Conservation (phyloP, 2,888 invertebrate species). For the Ischnus inquisitorius region DNA sequence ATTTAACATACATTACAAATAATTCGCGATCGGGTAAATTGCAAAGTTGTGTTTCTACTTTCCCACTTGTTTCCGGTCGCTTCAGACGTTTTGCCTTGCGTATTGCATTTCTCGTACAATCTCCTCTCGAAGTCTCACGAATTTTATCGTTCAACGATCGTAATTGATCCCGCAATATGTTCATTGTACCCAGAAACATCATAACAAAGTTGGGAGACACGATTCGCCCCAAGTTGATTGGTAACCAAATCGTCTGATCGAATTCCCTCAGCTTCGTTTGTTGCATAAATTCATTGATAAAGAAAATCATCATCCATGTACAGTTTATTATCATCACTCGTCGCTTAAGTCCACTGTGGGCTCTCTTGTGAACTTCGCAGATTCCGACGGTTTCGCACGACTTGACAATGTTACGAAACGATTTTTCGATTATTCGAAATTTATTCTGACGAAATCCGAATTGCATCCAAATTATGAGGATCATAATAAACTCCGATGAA, state of each 20-base stretch:
- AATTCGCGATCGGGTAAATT: background rate
- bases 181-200: slow-evolving; percentile 43
- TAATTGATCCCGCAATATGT: slow-evolving; percentile 35
- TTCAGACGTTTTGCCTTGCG: background rate
- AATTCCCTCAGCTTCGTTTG: too few species aligned
- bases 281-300: slow-evolving; percentile 22
- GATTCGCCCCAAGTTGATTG: slow-evolving; percentile 54
- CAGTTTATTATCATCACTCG: slow-evolving; percentile 24
- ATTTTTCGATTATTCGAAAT: slow-evolving; percentile 19
- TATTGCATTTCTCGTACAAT: background rate
- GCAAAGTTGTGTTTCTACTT: slow-evolving; percentile 5
- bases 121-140: slow-evolving; percentile 5
- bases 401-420: slow-evolving; percentile 14
- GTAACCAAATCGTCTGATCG: slow-evolving; percentile 40
- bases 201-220: slow-evolving; percentile 53
- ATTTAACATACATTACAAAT: background rate
- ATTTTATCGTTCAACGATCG: slow-evolving; percentile 60
- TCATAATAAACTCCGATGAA: slow-evolving; percentile 55
- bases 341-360: slow-evolving; percentile 11
- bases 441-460: slow-evolving; percentile 25
- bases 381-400: slow-evolving; percentile 19
- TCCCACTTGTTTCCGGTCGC: background rate
- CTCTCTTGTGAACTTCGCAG: slow-evolving; percentile 1
- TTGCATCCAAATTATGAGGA: slow-evolving; percentile 44
- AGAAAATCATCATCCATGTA: slow-evolving; percentile 41